Conservation (phyloP, 2,113 vertebrate species). For the Brachionichthys hirsutus region DNA sequence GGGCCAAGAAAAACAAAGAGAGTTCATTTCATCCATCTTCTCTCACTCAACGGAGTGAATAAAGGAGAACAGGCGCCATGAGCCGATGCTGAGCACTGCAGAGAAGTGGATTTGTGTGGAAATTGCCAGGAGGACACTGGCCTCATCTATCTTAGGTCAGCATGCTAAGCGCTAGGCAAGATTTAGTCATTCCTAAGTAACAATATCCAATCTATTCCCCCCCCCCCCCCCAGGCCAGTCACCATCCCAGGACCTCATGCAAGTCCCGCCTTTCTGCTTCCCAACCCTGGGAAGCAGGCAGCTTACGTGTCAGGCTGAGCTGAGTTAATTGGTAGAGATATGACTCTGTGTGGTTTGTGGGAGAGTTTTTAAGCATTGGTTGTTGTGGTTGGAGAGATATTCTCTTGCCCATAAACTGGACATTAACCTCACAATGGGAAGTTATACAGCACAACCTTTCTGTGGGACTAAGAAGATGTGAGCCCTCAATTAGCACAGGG, state of each 20-base stretch:
- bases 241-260: slow-evolving; percentile 47
- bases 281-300: slow-evolving; percentile 34
- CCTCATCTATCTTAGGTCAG: slow-evolving; percentile 68
- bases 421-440: slow-evolving; percentile 64
- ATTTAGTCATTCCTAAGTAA: slow-evolving; percentile 64
- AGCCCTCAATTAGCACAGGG: slow-evolving; percentile 53
- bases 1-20: slow-evolving; percentile 15
- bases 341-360: slow-evolving; percentile 53
- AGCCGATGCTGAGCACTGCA: slow-evolving; percentile 37
- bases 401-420: slow-evolving; percentile 56
- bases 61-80: slow-evolving; percentile 21
- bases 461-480: slow-evolving; percentile 55
- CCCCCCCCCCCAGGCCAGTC: slow-evolving; percentile 46
- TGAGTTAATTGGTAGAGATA: slow-evolving; percentile 70
- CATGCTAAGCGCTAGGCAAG: slow-evolving; percentile 55
- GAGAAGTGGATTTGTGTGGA: slow-evolving; percentile 62
- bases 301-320: slow-evolving; percentile 52
- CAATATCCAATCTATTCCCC: slow-evolving; percentile 69
- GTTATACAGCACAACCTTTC: slow-evolving; percentile 51
- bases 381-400: slow-evolving; percentile 59
- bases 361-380: slow-evolving; percentile 51
- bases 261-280: slow-evolving; percentile 32
- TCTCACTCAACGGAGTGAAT: slow-evolving; percentile 19
- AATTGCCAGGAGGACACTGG: slow-evolving; percentile 63
- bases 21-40: slow-evolving; percentile 50